Conservation (phyloP, 2,888 invertebrate genomes). For the Exocentrus adspersus region DNA sequence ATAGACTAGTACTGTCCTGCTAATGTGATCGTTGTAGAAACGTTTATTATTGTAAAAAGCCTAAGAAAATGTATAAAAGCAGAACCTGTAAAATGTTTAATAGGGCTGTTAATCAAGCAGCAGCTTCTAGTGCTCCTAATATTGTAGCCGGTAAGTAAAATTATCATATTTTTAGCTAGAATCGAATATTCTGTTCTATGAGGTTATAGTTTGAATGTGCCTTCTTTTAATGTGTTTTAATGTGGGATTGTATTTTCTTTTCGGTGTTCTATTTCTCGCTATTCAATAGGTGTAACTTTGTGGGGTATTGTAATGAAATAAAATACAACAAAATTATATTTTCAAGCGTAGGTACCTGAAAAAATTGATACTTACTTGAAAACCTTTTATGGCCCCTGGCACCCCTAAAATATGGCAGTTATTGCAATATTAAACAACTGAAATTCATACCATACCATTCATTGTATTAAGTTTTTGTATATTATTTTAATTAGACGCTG, state of each 20-base stretch:
- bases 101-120: constrained; percentile 1
- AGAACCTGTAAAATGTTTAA: constrained; percentile 6
- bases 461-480: not conserved
- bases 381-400: not conserved
- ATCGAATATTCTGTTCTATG: constrained; percentile 4
- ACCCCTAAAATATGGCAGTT: not conserved
- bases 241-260: not conserved
- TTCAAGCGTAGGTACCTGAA: too few species aligned
- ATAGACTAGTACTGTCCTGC: constrained; percentile 1
- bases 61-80: constrained; percentile 7
- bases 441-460: not conserved
- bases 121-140: constrained; percentile 5
- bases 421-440: not conserved
- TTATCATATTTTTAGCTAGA: constrained; percentile 2
- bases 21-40: constrained; percentile 4
- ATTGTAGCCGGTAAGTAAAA: constrained; percentile 6
- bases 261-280: not conserved
- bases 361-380: too few species aligned
- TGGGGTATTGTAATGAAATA: too few species aligned
- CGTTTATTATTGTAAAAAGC: not conserved
- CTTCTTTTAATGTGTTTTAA: too few species aligned
- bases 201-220: not conserved
- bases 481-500: not conserved
- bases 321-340: too few species aligned
- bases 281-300: not conserved